These are phyloP conservation scores for Cerastis leucographa DNA, from an alignment of 2,888 invertebrate species.

Conservation along the genomic window DNA sequence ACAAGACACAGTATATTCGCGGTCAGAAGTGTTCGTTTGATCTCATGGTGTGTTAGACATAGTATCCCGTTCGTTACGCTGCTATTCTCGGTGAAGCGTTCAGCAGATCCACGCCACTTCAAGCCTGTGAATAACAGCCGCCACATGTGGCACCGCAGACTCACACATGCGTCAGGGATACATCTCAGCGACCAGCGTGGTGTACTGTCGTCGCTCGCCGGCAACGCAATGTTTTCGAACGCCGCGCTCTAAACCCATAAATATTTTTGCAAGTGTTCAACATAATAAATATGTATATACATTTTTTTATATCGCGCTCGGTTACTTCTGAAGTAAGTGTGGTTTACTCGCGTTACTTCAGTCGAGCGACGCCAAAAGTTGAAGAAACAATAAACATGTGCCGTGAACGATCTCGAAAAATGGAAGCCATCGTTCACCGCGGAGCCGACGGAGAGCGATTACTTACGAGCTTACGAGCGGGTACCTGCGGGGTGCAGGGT, in stretches of 20 bases:
- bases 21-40: conserved; percentile 31
- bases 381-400: conserved; percentile 48
- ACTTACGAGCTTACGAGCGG: conserved; percentile 1
- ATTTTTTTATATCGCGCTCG: conserved; percentile 31
- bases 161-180: background rate
- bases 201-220: background rate
- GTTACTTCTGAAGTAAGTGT: conserved; percentile 31
- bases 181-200: background rate
- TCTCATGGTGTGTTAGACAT: conserved; percentile 16
- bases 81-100: conserved; percentile 16
- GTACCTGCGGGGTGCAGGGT: background rate
- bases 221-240: conserved; percentile 28
- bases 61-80: conserved; percentile 16
- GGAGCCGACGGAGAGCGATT: conserved; percentile 15
- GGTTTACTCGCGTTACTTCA: conserved; percentile 1
- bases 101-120: background rate
- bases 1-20: background rate
- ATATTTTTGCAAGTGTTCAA: conserved; percentile 59
- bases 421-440: conserved; percentile 16
- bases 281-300: too few relatives aligned
- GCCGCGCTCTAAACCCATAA: conserved; percentile 20
- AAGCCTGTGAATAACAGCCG: conserved; percentile 14
- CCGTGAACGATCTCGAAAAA: conserved; percentile 9
- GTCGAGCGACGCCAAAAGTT: conserved; percentile 24
- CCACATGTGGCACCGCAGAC: conserved; percentile 33